These are phyloP conservation scores for Drosophila borealis DNA, from an alignment of 2,888 invertebrate genomes.

Conservation along the genomic window DNA sequence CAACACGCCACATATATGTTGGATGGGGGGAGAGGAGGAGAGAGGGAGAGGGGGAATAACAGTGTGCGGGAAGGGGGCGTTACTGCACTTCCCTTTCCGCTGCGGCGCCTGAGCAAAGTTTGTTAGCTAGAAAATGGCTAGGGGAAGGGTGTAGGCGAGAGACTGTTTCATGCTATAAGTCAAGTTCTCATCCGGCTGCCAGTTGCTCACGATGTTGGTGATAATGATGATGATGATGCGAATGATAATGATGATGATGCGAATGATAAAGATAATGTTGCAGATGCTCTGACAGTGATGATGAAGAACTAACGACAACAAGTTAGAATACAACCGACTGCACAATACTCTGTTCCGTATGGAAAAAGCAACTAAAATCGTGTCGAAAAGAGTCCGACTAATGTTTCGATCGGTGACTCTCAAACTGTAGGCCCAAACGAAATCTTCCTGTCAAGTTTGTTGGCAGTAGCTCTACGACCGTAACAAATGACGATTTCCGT, in stretches of 20 bases:
- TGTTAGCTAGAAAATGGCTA: slow-evolving; percentile 34
- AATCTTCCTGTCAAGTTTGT: background rate
- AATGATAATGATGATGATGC: background rate
- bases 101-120: slow-evolving; percentile 60
- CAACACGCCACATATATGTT: slow-evolving; percentile 6
- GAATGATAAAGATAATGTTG: slow-evolving; percentile 13
- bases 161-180: slow-evolving; percentile 60
- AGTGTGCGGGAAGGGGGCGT: background rate
- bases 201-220: slow-evolving; percentile 24
- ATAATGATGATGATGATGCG: slow-evolving; percentile 8
- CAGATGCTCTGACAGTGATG: slow-evolving; percentile 8
- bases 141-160: slow-evolving; percentile 11
- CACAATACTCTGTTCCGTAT: background rate
- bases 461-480: too few relatives aligned
- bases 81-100: slow-evolving; percentile 78
- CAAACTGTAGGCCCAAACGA: background rate
- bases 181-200: slow-evolving; percentile 82
- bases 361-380: background rate
- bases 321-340: background rate
- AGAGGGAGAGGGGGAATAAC: too few relatives aligned
- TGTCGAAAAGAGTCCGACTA: background rate
- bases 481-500: too few relatives aligned
- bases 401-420: background rate
- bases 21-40: background rate
- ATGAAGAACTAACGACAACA: slow-evolving; percentile 56